Conservation (phyloP, 2,888 invertebrate genomes). For the Agrochola litura region DNA sequence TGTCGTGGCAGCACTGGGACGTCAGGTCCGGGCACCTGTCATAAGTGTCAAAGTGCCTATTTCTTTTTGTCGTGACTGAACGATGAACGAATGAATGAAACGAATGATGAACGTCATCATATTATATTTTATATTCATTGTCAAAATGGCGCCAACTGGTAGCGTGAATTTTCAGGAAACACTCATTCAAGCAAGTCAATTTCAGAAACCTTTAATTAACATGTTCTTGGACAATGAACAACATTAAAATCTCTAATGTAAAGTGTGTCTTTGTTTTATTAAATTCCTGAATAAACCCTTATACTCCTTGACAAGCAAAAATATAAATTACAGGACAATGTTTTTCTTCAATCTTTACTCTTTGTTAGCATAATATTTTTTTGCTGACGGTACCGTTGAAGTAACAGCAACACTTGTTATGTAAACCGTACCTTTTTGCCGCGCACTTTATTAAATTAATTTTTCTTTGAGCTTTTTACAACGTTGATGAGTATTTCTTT, state of each 20-base stretch:
- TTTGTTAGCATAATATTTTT: constrained; percentile 22
- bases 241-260: background rate
- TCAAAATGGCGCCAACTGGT: too few species aligned
- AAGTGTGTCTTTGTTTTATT: background rate
- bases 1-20: too few species aligned
- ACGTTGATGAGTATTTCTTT: constrained; percentile 5
- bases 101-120: too few species aligned
- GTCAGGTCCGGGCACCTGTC: too few species aligned
- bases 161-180: too few species aligned
- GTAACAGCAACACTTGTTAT: constrained; percentile 38
- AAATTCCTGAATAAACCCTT: background rate
- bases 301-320: background rate
- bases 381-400: constrained; percentile 16
- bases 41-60: too few species aligned
- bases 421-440: constrained; percentile 24
- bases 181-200: too few species aligned
- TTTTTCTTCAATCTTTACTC: constrained; percentile 22
- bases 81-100: too few species aligned
- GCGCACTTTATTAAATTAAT: constrained; percentile 39
- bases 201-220: too few species aligned
- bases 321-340: background rate
- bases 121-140: too few species aligned
- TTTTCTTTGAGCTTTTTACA: constrained; percentile 47
- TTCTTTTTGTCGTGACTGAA: too few species aligned
- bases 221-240: background rate